These are phyloP conservation scores for Upupa epops DNA, from an alignment of 2,113 vertebrate species.

Conservation along the genomic window DNA sequence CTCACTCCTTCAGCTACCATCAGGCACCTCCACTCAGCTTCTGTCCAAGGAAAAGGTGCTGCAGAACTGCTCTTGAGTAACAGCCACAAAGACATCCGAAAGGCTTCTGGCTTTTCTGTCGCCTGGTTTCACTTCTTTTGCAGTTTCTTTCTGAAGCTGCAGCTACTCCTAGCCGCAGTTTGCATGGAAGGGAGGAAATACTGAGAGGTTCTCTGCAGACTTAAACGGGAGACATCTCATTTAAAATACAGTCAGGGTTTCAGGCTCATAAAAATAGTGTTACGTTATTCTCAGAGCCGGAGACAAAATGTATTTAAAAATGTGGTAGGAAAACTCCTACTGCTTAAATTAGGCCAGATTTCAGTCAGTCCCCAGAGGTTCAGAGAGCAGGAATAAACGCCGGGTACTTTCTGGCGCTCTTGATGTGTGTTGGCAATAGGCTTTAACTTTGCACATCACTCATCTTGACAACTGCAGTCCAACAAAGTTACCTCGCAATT, in stretches of 20 bases:
- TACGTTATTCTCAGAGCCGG: conserved; percentile 1
- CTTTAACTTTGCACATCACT: conserved; percentile 67
- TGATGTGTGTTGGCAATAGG: conserved; percentile 47
- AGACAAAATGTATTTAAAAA: conserved; percentile 36
- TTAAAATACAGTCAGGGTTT: conserved; percentile 47
- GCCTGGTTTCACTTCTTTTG: not conserved
- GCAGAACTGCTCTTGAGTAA: not conserved
- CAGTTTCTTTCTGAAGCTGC: not conserved
- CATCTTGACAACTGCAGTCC: conserved; percentile 60
- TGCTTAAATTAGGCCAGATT: conserved; percentile 42
- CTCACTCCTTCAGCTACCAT: not conserved
- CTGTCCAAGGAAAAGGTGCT: not conserved
- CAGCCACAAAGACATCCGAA: conserved; percentile 4
- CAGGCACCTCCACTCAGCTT: accelerated
- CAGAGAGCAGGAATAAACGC: conserved; percentile 31
- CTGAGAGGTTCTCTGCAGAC: not conserved
- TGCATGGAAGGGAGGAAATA: not conserved
- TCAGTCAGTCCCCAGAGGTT: conserved; percentile 44
- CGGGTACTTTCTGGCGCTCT: conserved; percentile 2
- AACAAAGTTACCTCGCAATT: conserved; percentile 56
- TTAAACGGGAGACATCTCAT: not conserved
- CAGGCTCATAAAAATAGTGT: conserved; percentile 22
- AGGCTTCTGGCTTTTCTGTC: conserved; percentile 4
- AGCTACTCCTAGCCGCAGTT: not conserved
- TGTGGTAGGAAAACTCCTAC: conserved; percentile 24